phyloP scores from a whole-genome alignment of 1,140 invertebrate species.

The Trachymyrmex septentrionalis region DNA sequence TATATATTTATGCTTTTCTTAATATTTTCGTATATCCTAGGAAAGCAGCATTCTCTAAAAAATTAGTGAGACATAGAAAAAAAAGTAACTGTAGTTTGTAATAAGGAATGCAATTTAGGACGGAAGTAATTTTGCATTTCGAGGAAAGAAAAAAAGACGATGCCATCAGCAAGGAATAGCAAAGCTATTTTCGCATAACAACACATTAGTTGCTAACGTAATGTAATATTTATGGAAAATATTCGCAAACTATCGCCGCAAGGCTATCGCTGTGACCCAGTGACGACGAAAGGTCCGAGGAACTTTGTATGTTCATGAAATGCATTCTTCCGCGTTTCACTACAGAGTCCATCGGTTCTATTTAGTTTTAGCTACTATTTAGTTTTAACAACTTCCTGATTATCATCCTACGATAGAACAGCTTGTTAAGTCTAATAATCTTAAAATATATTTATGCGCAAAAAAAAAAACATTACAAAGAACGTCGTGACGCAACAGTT shows the following conservation, averaged over 20 bases:
- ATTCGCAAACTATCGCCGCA: constrained; percentile 21
- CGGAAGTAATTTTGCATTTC: constrained; percentile 11
- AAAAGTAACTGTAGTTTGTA: constrained; percentile 32
- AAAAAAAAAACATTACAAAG: constrained; percentile 5
- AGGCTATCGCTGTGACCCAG: constrained; percentile 24
- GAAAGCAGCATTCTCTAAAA: neutral
- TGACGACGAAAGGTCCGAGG: constrained; percentile 43
- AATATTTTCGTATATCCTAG: neutral
- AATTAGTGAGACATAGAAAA: neutral
- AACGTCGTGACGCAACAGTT: neutral
- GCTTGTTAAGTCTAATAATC: neutral
- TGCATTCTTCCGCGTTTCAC: constrained; percentile 60
- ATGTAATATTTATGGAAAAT: constrained; percentile 50
- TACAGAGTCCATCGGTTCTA: constrained; percentile 39
- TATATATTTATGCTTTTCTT: neutral
- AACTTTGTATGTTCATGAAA: constrained; percentile 13
- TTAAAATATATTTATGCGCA: neutral
- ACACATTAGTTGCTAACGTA: constrained; percentile 32
- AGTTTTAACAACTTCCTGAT: neutral
- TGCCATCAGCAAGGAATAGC: neutral
- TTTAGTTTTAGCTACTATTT: neutral
- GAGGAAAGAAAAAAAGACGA: constrained; percentile 1
- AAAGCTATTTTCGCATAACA: constrained; percentile 32
- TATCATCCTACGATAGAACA: neutral
- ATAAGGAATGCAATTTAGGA: constrained; percentile 12